Conservation (phyloP, 2,797 vertebrate species). For the Pterois miles region DNA sequence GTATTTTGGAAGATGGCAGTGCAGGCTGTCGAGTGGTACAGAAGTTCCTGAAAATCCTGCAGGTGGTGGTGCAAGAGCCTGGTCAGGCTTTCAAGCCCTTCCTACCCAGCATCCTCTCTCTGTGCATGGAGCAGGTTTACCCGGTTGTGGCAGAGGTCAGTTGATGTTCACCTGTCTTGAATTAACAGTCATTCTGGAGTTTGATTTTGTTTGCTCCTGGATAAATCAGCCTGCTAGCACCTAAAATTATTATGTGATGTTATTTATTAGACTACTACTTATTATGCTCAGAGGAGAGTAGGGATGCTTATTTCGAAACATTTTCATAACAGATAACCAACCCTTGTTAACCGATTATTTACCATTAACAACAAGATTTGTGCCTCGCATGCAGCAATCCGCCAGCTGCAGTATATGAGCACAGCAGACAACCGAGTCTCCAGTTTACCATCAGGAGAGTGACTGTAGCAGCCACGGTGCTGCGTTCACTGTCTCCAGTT, state of each 20-base stretch:
- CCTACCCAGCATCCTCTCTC: constrained; percentile 93
- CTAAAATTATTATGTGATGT: not conserved
- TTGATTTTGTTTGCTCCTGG: not conserved
- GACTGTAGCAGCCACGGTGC: too few species aligned
- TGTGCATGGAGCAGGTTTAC: constrained; percentile 99
- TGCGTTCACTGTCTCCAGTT: too few species aligned
- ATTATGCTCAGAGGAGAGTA: too few species aligned
- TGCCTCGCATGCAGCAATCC: too few species aligned
- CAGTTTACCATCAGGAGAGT: too few species aligned
- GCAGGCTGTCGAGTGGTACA: constrained; percentile 95
- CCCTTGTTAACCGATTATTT: too few species aligned
- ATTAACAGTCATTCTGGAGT: not conserved
- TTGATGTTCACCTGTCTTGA: constrained; percentile 13
- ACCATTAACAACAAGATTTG: too few species aligned
- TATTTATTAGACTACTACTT: too few species aligned
- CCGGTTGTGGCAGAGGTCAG: constrained; percentile 95
- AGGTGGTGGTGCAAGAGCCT: constrained; percentile 98
- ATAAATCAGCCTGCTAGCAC: not conserved
- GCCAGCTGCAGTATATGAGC: too few species aligned
- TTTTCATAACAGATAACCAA: too few species aligned
- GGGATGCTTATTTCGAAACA: too few species aligned
- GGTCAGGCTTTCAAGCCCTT: constrained; percentile 98
- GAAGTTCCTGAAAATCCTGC: constrained; percentile 95
- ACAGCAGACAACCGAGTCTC: too few species aligned
- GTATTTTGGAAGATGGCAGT: constrained; percentile 96